Conservation (phyloP, 2,113 vertebrate genomes). For the Saguinus imperator region DNA sequence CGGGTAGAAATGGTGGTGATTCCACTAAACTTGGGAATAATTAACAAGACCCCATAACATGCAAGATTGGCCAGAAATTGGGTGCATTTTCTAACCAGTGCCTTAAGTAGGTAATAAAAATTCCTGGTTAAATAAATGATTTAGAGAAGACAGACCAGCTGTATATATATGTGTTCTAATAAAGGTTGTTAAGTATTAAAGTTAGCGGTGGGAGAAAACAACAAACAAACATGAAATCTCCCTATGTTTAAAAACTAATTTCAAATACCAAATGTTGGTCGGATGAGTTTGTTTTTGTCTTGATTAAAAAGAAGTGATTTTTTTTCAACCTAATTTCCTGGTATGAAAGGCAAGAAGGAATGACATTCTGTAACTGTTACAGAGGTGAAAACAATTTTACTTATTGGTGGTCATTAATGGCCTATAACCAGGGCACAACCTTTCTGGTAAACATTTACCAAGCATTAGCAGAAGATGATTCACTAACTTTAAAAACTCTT, state of each 20-base stretch:
- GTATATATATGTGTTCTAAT: background rate
- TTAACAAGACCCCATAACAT: background rate
- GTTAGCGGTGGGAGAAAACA: background rate
- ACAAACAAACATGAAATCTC: background rate
- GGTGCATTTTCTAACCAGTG: background rate
- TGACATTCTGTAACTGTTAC: background rate
- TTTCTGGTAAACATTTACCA: conserved; percentile 61
- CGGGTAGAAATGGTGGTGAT: background rate
- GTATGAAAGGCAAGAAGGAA: conserved; percentile 2
- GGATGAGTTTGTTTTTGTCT: conserved; percentile 1
- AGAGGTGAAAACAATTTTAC: conserved; percentile 19
- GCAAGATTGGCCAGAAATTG: background rate
- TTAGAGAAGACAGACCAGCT: background rate
- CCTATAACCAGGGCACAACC: conserved; percentile 9
- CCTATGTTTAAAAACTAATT: conserved; percentile 20
- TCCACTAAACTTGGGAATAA: background rate
- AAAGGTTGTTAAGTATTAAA: conserved; percentile 20
- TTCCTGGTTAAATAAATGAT: background rate
- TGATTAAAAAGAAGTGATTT: background rate
- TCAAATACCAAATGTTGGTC: conserved; percentile 40
- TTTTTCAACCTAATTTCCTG: background rate
- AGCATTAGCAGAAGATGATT: conserved; percentile 39
- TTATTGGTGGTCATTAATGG: conserved; percentile 42
- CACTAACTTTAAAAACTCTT: background rate
- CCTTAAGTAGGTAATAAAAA: background rate